These are phyloP conservation scores for Rhaphigaster nebulosa DNA, from an alignment of 2,888 invertebrate genomes.

Conservation along the genomic window DNA sequence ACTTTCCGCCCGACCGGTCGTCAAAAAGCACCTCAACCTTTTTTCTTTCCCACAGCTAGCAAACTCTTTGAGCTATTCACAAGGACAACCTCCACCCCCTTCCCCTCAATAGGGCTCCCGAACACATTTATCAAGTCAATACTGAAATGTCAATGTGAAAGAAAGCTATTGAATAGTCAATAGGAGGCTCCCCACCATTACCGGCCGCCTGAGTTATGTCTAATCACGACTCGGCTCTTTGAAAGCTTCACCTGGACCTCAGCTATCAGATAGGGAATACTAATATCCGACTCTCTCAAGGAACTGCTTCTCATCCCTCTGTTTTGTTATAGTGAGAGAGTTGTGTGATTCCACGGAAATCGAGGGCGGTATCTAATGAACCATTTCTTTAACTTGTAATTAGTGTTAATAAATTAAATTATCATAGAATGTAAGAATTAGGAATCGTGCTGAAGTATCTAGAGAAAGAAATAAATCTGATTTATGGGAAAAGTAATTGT, in stretches of 20 bases:
- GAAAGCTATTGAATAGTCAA: slow-evolving; percentile 59
- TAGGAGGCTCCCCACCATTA: slow-evolving; percentile 39
- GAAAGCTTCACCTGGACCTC: slow-evolving; percentile 25
- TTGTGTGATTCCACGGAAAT: not conserved
- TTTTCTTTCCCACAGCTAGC: slow-evolving; percentile 60
- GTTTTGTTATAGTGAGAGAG: not conserved
- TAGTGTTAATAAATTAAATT: too few relatives aligned
- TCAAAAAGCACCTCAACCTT: slow-evolving; percentile 52
- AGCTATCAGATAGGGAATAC: slow-evolving; percentile 9
- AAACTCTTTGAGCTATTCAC: slow-evolving; percentile 59
- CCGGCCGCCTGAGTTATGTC: slow-evolving; percentile 27
- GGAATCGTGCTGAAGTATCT: too few relatives aligned
- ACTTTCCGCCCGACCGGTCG: slow-evolving; percentile 55
- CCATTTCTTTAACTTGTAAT: too few relatives aligned
- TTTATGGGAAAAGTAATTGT: too few relatives aligned
- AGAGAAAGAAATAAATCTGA: too few relatives aligned
- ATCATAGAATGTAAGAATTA: too few relatives aligned
- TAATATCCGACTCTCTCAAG: slow-evolving; percentile 18
- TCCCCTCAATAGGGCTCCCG: slow-evolving; percentile 49
- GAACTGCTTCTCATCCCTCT: slow-evolving; percentile 27
- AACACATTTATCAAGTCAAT: slow-evolving; percentile 64
- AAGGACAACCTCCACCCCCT: slow-evolving; percentile 11
- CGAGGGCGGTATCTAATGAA: not conserved
- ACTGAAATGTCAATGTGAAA: slow-evolving; percentile 64
- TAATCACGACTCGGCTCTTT: slow-evolving; percentile 53